Percentiles rank a stretch among this genome's conserved stretches.
Conservation (phyloP, 2,888 invertebrate species). For the Drosophila lutescens region DNA sequence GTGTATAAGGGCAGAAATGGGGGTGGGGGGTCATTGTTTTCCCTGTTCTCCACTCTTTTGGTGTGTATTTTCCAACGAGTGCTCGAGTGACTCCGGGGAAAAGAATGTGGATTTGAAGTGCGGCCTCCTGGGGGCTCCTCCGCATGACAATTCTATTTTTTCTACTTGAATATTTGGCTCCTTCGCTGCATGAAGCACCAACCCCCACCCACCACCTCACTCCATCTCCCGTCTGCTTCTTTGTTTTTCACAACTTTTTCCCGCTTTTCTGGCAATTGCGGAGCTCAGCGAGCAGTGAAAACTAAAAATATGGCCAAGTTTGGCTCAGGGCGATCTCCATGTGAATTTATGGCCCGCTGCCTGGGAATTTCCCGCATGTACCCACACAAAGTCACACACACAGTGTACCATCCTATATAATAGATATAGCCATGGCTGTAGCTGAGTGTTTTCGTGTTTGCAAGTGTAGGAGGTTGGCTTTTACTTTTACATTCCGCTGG, state of each 20-base stretch:
- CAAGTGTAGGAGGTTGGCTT: slow-evolving; percentile 47
- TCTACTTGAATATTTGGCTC: slow-evolving; percentile 71
- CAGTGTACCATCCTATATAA: slow-evolving; percentile 22
- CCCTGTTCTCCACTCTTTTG: slow-evolving; percentile 14
- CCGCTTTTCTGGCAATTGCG: slow-evolving; percentile 66
- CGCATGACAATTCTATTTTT: slow-evolving; percentile 70
- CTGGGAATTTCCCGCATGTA: slow-evolving; percentile 64
- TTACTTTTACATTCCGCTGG: slow-evolving; percentile 45
- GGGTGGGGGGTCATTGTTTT: slow-evolving; percentile 26
- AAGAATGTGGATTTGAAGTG: slow-evolving; percentile 70
- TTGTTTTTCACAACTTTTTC: slow-evolving; percentile 40
- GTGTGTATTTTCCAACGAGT: slow-evolving; percentile 36
- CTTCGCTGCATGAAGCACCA: slow-evolving; percentile 50
- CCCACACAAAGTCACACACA: slow-evolving; percentile 1
- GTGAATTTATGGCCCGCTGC: slow-evolving; percentile 74
- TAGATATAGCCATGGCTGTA: slow-evolving; percentile 31
- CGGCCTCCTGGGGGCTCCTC: slow-evolving; percentile 66
- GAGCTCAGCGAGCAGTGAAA: slow-evolving; percentile 61
- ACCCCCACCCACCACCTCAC: neutral
- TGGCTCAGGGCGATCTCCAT: slow-evolving; percentile 73
- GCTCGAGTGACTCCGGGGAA: slow-evolving; percentile 57
- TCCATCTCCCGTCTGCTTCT: slow-evolving; percentile 23
- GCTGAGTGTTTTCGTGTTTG: neutral
- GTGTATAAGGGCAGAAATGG: slow-evolving; percentile 5
- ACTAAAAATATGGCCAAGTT: slow-evolving; percentile 78